phyloP scores from a whole-genome alignment of 2,888 invertebrate species.

The Mesoligia furuncula region DNA sequence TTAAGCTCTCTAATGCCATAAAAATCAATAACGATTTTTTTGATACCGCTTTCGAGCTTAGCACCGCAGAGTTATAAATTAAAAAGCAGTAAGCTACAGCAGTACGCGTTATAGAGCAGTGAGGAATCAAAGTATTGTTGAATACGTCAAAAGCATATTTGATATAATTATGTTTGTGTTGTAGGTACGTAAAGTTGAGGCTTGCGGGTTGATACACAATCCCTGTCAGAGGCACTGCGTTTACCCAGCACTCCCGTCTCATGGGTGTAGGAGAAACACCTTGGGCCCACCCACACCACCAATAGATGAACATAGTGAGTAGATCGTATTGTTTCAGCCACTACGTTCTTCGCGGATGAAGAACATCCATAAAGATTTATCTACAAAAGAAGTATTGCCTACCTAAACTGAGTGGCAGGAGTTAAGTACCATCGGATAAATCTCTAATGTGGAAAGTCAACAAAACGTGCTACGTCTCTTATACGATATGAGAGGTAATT shows the following conservation, averaged over 20 bases:
- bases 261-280: not conserved
- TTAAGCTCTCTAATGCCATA: no score
- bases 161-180: not conserved
- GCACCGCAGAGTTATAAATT: not conserved
- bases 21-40: no score
- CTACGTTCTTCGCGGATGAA: not conserved
- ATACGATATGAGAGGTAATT: slow-evolving; percentile 50
- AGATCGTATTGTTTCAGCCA: not conserved
- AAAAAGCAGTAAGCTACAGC: no score
- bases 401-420: not conserved
- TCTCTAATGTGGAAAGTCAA: slow-evolving; percentile 45
- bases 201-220: not conserved
- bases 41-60: no score
- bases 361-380: not conserved
- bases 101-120: not conserved
- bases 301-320: not conserved
- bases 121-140: not conserved
- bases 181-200: not conserved
- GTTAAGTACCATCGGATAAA: slow-evolving; percentile 9
- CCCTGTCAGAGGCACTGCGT: not conserved
- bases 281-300: not conserved
- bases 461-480: slow-evolving; percentile 39
- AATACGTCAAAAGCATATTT: not conserved
- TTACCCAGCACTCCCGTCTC: not conserved
- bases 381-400: not conserved